Conservation (phyloP, 2,797 vertebrate species). For the Fringilla coelebs region DNA sequence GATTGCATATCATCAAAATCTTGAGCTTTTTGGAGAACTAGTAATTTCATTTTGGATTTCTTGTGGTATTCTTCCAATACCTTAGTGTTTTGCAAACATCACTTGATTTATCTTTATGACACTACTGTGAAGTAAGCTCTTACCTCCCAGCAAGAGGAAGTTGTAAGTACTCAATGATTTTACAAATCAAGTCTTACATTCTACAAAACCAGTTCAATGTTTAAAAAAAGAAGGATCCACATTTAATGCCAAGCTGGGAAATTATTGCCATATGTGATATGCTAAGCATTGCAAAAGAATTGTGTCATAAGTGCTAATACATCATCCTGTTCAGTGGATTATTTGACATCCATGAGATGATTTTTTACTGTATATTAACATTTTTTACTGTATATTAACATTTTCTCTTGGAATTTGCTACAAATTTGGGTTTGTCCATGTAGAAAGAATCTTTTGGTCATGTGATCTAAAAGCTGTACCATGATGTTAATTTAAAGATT, state of each 20-base stretch:
- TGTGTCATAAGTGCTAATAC: not conserved
- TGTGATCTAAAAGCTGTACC: not conserved
- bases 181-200: not conserved
- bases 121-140: not conserved
- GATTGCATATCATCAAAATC: not conserved
- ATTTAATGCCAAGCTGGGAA: not conserved
- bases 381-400: not conserved
- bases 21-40: not conserved
- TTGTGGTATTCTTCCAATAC: not conserved
- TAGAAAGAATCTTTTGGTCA: not conserved
- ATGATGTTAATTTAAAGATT: not conserved
- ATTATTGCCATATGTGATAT: not conserved
- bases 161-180: not conserved
- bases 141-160: not conserved
- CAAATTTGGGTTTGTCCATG: not conserved
- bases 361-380: no score
- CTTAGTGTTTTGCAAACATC: not conserved
- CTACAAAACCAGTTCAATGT: not conserved
- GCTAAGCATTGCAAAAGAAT: not conserved
- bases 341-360: not conserved
- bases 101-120: not conserved
- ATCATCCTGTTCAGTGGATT: not conserved
- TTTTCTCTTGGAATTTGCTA: not conserved
- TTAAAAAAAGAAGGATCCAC: not conserved
- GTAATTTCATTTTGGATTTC: not conserved